Evolutionary conservation across 2,797 vertebrate species (phyloP), one percentile per base, ranked within the genome.

Genomic region (Hipposideros larvatus): DNA sequence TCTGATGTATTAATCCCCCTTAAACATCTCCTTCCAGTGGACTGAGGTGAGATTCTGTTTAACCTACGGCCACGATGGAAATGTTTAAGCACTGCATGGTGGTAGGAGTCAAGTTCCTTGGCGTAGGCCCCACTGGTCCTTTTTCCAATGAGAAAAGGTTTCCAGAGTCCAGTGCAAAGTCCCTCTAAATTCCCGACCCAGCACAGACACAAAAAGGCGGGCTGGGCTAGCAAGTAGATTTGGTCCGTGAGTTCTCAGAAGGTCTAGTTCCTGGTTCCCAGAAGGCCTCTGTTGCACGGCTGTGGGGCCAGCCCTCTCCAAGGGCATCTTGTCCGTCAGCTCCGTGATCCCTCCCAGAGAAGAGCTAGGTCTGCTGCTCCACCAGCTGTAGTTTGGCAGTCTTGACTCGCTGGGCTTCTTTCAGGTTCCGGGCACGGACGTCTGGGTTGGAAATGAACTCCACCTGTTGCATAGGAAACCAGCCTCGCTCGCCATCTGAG

Each of bases 401-500:
- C 90, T 99, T 99, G 61, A 99, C 99, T 95, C 99, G 99, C 46
- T 99, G 99, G 4, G 99, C 99, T 93, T 99, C 99, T 86, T 98
- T 98, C 92, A 99, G 98, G 98, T 99, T 99, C 95, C 98, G 99
- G 66, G 99, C 98, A n/a, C 99, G 98, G 0, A 99, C 98, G 0
- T 98, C 98, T 34, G 98, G 97, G 97, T 99, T 99, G 96, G 95
- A 98, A 97, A 99, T 99, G 66, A 97, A 98, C 93, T 99, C 99
- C 97, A 99, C 98, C 1, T 99, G 99, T 18, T 99, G 98, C 0
- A 98, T 59, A 0, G 99, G 99, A 34, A 99, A 99, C 99, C 99
- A 99, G 90, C 99, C 99, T 82, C 98, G 98, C 73, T 99, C 99
- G 18, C 99, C 98, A 93, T 99, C 99, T 0, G 99, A 99, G 70